A percentile compares a stretch with the other conserved stretches of the same genome.
phyloP scores from a whole-genome alignment of 2,888 invertebrate genomes.

The Tetheella fluctuosa region DNA sequence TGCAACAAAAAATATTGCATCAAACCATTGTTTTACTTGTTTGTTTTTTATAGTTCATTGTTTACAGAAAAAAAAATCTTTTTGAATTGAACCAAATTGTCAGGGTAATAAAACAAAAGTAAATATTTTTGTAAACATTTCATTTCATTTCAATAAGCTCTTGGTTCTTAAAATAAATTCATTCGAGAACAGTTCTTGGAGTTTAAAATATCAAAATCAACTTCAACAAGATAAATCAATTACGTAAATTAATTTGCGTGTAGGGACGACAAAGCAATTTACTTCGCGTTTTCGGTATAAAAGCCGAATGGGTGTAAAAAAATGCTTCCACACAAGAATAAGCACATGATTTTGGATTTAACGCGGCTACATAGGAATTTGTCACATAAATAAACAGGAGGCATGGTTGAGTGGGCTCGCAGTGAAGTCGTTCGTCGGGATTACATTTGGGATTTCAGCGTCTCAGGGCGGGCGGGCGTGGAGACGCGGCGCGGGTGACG shows the following conservation, averaged over 20 bases:
- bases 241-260: neutral
- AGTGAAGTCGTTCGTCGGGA: constrained; percentile 70
- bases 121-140: too few species aligned
- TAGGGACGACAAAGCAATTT: neutral
- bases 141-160: too few species aligned
- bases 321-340: constrained; percentile 52
- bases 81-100: too few species aligned
- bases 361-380: constrained; percentile 76
- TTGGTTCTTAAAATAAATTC: neutral
- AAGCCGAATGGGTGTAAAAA: constrained; percentile 34
- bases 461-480: constrained; percentile 45
- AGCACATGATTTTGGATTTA: constrained; percentile 71
- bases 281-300: neutral
- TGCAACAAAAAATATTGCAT: constrained; percentile 81
- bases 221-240: neutral
- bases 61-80: neutral
- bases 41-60: neutral
- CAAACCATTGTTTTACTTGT: neutral
- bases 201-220: too few species aligned
- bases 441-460: constrained; percentile 78
- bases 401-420: constrained; percentile 72
- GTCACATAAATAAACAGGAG: constrained; percentile 82
- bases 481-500: constrained; percentile 54
- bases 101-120: too few species aligned
- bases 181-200: neutral